Conservation (phyloP, 2,888 invertebrate genomes). For the Ormia ochracea region DNA sequence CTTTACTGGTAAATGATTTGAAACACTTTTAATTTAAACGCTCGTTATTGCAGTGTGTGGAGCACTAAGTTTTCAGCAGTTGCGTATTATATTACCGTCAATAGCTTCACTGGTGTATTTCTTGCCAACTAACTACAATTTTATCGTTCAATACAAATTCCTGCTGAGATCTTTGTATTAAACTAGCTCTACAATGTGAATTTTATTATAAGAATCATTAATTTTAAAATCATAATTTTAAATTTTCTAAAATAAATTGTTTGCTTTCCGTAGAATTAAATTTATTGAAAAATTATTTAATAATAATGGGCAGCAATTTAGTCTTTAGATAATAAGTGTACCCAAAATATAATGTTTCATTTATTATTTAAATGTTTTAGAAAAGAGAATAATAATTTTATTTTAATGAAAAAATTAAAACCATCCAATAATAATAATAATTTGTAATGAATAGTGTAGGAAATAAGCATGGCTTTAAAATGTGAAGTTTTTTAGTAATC, state of each 20-base stretch:
- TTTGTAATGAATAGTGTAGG: background rate
- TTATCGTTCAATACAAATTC: constrained; percentile 5
- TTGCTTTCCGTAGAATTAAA: constrained; percentile 35
- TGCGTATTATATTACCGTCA: background rate
- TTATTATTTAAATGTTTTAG: background rate
- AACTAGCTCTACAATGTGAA: constrained; percentile 18
- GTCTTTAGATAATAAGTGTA: background rate
- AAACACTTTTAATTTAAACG: too few species aligned
- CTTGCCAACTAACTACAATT: background rate
- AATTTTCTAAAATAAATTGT: constrained; percentile 50
- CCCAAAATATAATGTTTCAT: constrained; percentile 1
- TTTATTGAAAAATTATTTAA: constrained; percentile 41
- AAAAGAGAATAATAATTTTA: background rate
- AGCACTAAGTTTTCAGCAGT: too few species aligned
- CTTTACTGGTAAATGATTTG: too few species aligned
- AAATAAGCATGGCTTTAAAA: background rate
- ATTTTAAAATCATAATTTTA: constrained; percentile 35
- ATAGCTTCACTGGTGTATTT: background rate
- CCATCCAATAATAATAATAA: background rate
- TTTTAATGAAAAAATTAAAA: background rate
- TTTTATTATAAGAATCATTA: constrained; percentile 16
- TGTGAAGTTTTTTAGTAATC: too few species aligned
- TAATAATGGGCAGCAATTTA: constrained; percentile 10
- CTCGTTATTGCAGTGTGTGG: too few species aligned
- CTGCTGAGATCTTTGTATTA: constrained; percentile 49